Evolutionary conservation across 2,888 invertebrate species (phyloP), one percentile per base, ranked within the genome.

Genomic region (Rhamnusium bicolor): DNA sequence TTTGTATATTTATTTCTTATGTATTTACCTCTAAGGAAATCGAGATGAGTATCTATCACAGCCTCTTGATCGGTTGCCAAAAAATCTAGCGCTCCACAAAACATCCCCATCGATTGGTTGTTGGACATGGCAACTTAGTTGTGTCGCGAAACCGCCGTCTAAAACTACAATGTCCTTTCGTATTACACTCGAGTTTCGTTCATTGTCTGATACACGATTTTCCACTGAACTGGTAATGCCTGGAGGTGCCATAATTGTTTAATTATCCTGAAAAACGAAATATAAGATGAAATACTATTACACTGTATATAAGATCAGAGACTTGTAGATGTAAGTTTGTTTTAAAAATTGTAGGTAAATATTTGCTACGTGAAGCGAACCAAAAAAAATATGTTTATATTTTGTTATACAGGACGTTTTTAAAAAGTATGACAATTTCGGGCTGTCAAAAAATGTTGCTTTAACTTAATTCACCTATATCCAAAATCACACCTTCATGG

Each of bases 81-180:
- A 84, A n/a, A 95, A 94, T 72, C 94, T 91, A 4, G 96, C 94
- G 83, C 95, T 96, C 97, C 97, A 98, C 32, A 98, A 87, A 0
- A 96, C 96, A 87, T 97, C 96, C 0, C 94, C 94, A 85, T 96
- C 94, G 71, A 96, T 93, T 69, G 92, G 91, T 79, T 93, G 91
- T 0, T 93, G 92, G 18, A 95, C 93, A 86, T 95, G 93, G 62
- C 92, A 92, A 1, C 93, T 92, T 79, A 96, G 90, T 87, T 96
- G 96, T 7, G 95, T 93, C 10, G 94, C 94, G 87, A 96, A 95
- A 2, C 96, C 96, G 0, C 96, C 96, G 79, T 92, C 92, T 53
- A 92, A 78, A n/a, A 92, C 85, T 24, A 86, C 88, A 79, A 86
- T 83, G 51, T 83, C 77, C 66, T 75, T 76, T 56, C 51, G 51